Evolutionary conservation across 2,113 vertebrate genomes (phyloP).

Genomic region (Psettodes erumei): DNA sequence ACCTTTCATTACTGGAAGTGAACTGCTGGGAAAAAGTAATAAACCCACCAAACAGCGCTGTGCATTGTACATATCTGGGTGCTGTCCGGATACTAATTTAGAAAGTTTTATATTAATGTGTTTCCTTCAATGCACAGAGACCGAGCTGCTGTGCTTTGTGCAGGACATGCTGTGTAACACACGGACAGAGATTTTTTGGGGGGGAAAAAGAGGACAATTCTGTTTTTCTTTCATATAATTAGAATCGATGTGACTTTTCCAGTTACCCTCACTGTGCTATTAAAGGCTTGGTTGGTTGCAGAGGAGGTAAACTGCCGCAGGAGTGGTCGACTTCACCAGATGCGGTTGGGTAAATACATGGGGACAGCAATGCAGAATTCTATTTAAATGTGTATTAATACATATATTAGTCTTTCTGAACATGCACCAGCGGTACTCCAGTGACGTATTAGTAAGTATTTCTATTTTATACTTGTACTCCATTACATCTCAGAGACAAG

Average conservation of each 20-base stretch:
- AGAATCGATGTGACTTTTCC: neutral
- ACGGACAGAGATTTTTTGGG: neutral
- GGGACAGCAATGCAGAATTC: neutral
- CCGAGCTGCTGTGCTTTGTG: neutral
- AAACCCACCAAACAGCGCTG: neutral
- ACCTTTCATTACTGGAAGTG: neutral
- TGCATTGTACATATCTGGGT: neutral
- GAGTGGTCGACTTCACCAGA: conserved; percentile 28
- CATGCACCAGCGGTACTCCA: too few relatives aligned
- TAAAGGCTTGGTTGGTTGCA: neutral
- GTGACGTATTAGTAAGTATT: too few relatives aligned
- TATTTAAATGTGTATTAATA: too few relatives aligned
- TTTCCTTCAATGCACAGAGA: conserved; percentile 4
- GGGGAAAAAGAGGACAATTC: neutral
- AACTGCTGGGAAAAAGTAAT: neutral
- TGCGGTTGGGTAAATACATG: conserved; percentile 16
- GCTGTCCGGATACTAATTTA: neutral
- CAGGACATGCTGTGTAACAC: neutral
- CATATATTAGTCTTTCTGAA: too few relatives aligned
- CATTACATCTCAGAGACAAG: neutral
- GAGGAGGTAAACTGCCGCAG: conserved; percentile 8
- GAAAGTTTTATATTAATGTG: neutral
- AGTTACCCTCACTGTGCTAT: neutral
- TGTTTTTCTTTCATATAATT: neutral
- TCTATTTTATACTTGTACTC: neutral